Conservation (phyloP, 2,888 invertebrate species). For the Limnephilus auricula region DNA sequence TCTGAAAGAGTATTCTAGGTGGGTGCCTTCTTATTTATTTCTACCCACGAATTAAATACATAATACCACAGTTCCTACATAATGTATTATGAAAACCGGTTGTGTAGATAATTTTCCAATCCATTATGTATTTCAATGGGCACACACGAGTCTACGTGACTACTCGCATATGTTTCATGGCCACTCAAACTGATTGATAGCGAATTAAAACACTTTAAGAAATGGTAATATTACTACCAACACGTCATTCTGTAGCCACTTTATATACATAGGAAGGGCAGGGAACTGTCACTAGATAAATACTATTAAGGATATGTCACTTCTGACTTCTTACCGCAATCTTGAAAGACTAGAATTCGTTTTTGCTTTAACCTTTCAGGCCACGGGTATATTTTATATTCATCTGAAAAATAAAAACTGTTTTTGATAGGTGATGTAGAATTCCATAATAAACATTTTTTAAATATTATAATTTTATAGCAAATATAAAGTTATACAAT, state of each 20-base stretch:
- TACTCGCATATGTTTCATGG: constrained; percentile 9
- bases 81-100: constrained; percentile 11
- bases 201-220: constrained; percentile 34
- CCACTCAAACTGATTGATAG: constrained; percentile 33
- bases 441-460: too few relatives aligned
- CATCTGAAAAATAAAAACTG: too few relatives aligned
- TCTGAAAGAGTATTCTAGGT: not conserved
- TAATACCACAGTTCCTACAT: not conserved
- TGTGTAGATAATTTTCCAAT: not conserved
- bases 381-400: too few relatives aligned
- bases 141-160: constrained; percentile 35
- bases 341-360: not conserved
- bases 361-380: too few relatives aligned
- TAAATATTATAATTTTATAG: too few relatives aligned
- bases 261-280: not conserved
- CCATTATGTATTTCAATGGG: not conserved
- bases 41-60: not conserved
- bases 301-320: not conserved
- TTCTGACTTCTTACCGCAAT: not conserved
- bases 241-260: constrained; percentile 3
- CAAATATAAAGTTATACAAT: too few relatives aligned
- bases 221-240: constrained; percentile 17
- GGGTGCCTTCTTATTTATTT: not conserved
- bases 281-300: not conserved
- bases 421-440: too few relatives aligned